Evolutionary conservation across 2,888 invertebrate genomes (phyloP).

Genomic region (Hirtodrosophila alboralis): DNA sequence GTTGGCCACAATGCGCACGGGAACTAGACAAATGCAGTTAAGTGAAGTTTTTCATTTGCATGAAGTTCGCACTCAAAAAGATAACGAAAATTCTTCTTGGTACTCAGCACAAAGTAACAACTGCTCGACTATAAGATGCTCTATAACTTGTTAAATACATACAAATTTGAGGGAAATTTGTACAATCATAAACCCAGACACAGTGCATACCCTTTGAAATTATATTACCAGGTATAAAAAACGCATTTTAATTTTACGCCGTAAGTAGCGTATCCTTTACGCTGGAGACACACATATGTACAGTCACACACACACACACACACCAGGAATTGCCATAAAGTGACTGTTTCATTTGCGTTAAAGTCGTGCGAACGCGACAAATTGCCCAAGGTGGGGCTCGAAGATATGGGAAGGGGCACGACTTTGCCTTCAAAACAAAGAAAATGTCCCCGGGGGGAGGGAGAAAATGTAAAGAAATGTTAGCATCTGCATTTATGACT

Average conservation of each 20-base stretch:
- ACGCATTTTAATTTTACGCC: slow-evolving; percentile 67
- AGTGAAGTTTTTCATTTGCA: slow-evolving; percentile 57
- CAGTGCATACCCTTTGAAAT: neutral
- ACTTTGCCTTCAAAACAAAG: slow-evolving; percentile 57
- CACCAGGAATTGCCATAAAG: slow-evolving; percentile 52
- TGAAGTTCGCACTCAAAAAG: slow-evolving; percentile 21
- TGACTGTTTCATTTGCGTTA: slow-evolving; percentile 74
- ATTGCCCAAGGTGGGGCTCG: slow-evolving; percentile 57
- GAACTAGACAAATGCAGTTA: slow-evolving; percentile 55
- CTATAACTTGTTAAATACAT: too few relatives aligned
- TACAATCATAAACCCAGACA: too few relatives aligned
- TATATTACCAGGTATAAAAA: slow-evolving; percentile 30
- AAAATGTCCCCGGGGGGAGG: slow-evolving; percentile 61
- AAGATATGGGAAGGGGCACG: slow-evolving; percentile 2
- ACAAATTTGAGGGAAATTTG: too few relatives aligned
- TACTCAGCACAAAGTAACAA: neutral
- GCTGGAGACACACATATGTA: slow-evolving; percentile 24
- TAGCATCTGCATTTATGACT: slow-evolving; percentile 79
- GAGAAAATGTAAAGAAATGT: slow-evolving; percentile 72
- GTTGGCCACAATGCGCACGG: slow-evolving; percentile 23
- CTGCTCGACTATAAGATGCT: neutral
- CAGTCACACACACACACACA: neutral
- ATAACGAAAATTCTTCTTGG: slow-evolving; percentile 23
- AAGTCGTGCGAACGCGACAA: slow-evolving; percentile 75
- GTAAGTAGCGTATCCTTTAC: slow-evolving; percentile 39